Base-by-base conservation (phyloP, 2,113 vertebrate species). In the Trichechus manatus region DNA sequence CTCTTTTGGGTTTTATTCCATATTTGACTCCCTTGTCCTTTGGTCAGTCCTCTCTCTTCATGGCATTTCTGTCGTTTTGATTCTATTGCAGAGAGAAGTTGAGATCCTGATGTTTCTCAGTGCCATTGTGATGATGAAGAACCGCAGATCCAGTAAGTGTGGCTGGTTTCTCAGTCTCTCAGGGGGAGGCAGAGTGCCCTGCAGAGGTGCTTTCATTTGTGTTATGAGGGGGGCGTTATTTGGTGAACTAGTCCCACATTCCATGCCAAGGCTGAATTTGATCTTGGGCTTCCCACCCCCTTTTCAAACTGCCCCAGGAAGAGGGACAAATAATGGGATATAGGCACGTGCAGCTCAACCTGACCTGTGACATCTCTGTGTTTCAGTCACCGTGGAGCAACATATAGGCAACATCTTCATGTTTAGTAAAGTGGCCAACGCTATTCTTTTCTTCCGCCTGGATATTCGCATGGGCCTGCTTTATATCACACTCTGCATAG, bases 121-220 rank as follows among this genome's bases (percentile, higher is more conserved):
- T 31, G 99, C 99, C 56, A 99, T 99, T 27, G 99, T 99, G 83
- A 99, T 99, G 99, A 99, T 99, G 99, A 99, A 99, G 98, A 99
- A 99, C 98, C 99, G 99, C 39, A 99, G 99, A 97, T 99, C 99
- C 50, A 99, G 99, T 99, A 96, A 99, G 99, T 99, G 0, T 3
- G 8, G 23, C 39, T 56, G 33, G 6, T 13, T 63, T 33, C 42
- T 63, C 50, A 3, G 31, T 19, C 47, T 87, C 17, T 33, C 17
- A 8, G 6, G 7, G 4, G 42, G 13, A n/a, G 53, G n/a, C 1
- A 64, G 20, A 0, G 3, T 2, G 61, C 8, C 31, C 0, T 27
- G 33, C 23, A 0, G 15, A 63, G 39, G 50, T 23, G 29, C 44
- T 70, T 83, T 29, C 63, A 19, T 33, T 56, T 68, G 2, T 88